These are phyloP conservation scores for Polylopha cassiicola DNA, from an alignment of 2,888 invertebrate genomes.

Conservation along the genomic window DNA sequence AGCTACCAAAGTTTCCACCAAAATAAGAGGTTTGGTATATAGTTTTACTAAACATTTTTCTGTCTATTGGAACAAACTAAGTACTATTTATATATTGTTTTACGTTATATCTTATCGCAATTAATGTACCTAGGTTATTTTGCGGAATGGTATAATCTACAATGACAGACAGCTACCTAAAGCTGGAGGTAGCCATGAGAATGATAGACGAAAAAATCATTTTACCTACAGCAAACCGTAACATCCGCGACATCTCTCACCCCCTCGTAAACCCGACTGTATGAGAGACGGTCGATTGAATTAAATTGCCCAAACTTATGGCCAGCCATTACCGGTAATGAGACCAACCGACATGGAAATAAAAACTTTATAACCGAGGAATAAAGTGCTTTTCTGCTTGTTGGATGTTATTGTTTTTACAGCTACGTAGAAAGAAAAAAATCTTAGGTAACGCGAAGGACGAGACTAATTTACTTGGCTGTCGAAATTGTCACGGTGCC, in stretches of 20 bases:
- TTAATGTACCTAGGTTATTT: too few relatives aligned
- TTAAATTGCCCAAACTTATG: constrained; percentile 49
- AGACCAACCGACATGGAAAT: constrained; percentile 30
- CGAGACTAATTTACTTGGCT: constrained; percentile 20
- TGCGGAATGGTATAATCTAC: too few relatives aligned
- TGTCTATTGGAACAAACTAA: too few relatives aligned
- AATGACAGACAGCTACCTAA: too few relatives aligned
- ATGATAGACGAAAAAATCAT: too few relatives aligned
- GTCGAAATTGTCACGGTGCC: constrained; percentile 18
- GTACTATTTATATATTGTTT: too few relatives aligned
- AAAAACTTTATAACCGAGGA: constrained; percentile 24
- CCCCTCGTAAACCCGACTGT: constrained; percentile 34
- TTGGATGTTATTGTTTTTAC: constrained; percentile 28
- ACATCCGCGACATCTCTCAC: constrained; percentile 30
- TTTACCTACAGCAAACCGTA: constrained; percentile 14
- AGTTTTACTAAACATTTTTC: too few relatives aligned
- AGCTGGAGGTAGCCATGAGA: too few relatives aligned
- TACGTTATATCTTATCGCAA: too few relatives aligned
- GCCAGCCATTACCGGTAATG: constrained; percentile 48
- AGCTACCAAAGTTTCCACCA: too few relatives aligned
- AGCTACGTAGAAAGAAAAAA: constrained; percentile 25
- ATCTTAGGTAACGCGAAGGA: constrained; percentile 21
- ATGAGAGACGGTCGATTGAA: constrained; percentile 46
- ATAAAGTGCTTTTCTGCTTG: constrained; percentile 26
- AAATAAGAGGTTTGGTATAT: too few relatives aligned